A percentile compares a stretch with the other conserved stretches of the same genome.
Conservation (phyloP, 2,797 vertebrate genomes). For the Sternotherus odoratus region DNA sequence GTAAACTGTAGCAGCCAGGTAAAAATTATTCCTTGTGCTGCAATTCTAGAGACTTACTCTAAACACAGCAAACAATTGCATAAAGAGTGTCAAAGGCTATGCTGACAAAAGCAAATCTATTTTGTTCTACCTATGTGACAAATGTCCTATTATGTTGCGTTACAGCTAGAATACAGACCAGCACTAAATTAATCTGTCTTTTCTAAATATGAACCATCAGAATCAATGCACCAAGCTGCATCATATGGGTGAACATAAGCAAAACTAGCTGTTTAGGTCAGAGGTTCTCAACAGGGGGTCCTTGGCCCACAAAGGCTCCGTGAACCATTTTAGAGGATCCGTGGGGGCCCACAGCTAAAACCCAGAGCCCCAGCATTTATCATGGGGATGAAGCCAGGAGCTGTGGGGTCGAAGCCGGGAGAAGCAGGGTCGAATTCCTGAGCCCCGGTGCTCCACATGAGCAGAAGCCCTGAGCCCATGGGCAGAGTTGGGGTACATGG, state of each 20-base stretch:
- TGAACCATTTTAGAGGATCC: too few species aligned
- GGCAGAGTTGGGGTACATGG: too few species aligned
- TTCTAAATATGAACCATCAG: background rate
- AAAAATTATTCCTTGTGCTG: constrained; percentile 59
- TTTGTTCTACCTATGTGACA: constrained; percentile 50
- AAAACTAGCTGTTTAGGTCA: background rate
- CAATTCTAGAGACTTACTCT: constrained; percentile 14
- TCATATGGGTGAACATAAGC: background rate
- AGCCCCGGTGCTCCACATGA: too few species aligned
- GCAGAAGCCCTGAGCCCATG: too few species aligned
- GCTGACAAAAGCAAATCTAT: constrained; percentile 63
- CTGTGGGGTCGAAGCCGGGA: too few species aligned
- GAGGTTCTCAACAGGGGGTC: too few species aligned
- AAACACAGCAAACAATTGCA: constrained; percentile 29
- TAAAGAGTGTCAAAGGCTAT: constrained; percentile 52
- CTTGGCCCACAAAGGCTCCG: too few species aligned
- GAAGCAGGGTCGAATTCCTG: too few species aligned
- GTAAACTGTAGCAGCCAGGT: constrained; percentile 48
- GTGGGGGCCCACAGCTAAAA: too few species aligned
- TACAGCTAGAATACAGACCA: background rate
- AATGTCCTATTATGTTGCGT: constrained; percentile 27
- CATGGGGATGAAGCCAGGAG: too few species aligned
- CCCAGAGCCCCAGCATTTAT: too few species aligned
- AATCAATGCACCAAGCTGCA: background rate
- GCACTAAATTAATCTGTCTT: background rate